Conservation (phyloP, 2,113 vertebrate species). For the Myiagra hebetior region DNA sequence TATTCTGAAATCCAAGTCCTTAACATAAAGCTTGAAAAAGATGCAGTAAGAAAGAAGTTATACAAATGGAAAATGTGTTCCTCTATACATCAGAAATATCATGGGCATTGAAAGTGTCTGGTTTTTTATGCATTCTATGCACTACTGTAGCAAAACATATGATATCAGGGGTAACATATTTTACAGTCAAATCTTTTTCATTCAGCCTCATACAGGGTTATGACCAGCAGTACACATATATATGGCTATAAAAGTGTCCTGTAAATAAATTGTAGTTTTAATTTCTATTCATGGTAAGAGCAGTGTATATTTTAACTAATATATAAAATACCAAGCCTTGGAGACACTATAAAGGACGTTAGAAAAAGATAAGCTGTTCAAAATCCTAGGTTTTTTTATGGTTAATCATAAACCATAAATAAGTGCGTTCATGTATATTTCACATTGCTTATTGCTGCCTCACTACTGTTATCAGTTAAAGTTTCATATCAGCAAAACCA, state of each 20-base stretch:
- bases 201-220: constrained; percentile 39
- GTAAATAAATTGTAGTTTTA: constrained; percentile 62
- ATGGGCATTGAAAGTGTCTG: not conserved
- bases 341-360: constrained; percentile 3
- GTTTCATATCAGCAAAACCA: constrained; percentile 12
- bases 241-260: constrained; percentile 52
- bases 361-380: constrained; percentile 55
- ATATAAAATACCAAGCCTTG: constrained; percentile 39
- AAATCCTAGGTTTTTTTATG: constrained; percentile 20
- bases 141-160: not conserved
- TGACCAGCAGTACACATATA: constrained; percentile 5
- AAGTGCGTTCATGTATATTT: constrained; percentile 42
- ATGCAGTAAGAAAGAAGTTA: not conserved
- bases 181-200: constrained; percentile 29
- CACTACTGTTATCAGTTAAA: constrained; percentile 16
- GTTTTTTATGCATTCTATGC: not conserved
- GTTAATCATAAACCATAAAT: constrained; percentile 44
- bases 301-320: constrained; percentile 45
- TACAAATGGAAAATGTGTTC: not conserved
- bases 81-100: not conserved
- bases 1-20: not conserved
- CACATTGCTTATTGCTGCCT: constrained; percentile 10
- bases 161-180: constrained; percentile 20
- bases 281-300: constrained; percentile 54
- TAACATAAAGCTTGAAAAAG: not conserved